Evolutionary conservation across 2,113 vertebrate genomes (phyloP).

Genomic region (Neotragus moschatus): DNA sequence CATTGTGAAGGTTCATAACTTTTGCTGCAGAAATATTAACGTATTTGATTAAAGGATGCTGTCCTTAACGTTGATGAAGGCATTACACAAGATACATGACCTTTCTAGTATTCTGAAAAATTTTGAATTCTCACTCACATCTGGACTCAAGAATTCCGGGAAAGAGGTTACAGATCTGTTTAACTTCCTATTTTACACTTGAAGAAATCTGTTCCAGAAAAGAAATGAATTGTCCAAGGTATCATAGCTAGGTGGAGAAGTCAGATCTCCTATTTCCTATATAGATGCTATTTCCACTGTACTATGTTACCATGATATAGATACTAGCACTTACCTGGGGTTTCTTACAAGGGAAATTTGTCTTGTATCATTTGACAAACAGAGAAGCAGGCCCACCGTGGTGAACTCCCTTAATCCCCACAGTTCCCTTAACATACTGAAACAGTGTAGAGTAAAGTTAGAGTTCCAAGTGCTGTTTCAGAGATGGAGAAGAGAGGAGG

Average conservation of each 20-base stretch:
- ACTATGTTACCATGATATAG: background rate
- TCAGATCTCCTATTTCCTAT: background rate
- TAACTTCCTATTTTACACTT: background rate
- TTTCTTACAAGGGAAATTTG: background rate
- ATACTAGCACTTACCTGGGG: background rate
- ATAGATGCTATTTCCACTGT: background rate
- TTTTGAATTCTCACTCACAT: background rate
- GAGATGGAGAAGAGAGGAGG: background rate
- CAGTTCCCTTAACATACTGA: background rate
- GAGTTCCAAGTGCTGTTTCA: background rate
- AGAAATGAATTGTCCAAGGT: background rate
- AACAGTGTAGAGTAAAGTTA: background rate
- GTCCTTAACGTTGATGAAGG: background rate
- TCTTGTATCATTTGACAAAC: background rate
- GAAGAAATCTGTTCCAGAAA: background rate
- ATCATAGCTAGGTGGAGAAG: background rate
- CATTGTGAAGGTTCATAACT: background rate
- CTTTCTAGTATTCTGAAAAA: constrained; percentile 7
- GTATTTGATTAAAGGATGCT: background rate
- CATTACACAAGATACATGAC: background rate
- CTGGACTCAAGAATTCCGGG: background rate
- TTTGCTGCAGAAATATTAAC: background rate
- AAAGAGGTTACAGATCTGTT: background rate
- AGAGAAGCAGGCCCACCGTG: background rate
- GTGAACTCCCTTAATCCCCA: background rate